Percentiles rank a stretch among this genome's conserved stretches.
These are phyloP conservation scores for Zingel zingel DNA, from an alignment of 2,113 vertebrate species.

Conservation along the genomic window DNA sequence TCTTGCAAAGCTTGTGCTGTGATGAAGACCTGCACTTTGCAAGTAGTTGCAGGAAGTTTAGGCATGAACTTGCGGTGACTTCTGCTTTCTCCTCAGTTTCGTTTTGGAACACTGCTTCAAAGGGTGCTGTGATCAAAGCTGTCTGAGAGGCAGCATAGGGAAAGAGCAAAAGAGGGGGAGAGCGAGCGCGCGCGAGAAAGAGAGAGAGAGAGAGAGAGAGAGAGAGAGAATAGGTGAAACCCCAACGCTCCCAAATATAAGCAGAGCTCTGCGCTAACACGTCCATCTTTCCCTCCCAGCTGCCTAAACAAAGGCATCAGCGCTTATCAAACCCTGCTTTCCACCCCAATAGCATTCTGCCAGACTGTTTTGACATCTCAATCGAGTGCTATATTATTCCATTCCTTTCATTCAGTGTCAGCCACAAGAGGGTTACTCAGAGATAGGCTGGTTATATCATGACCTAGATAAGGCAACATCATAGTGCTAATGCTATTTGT, in stretches of 20 bases:
- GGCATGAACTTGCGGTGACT: constrained; percentile 88
- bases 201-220: constrained; percentile 48
- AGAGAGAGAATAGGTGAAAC: constrained; percentile 73
- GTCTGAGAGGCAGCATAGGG: constrained; percentile 84
- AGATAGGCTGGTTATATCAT: constrained; percentile 82
- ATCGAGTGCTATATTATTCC: constrained; percentile 78
- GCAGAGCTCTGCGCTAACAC: constrained; percentile 75
- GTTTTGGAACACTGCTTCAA: constrained; percentile 91
- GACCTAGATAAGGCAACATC: constrained; percentile 85
- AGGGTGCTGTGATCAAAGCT: constrained; percentile 91
- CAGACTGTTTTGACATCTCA: constrained; percentile 86
- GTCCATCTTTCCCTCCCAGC: constrained; percentile 76
- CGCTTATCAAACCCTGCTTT: constrained; percentile 78
- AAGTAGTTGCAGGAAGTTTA: constrained; percentile 88
- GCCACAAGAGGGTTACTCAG: constrained; percentile 79
- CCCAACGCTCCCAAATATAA: constrained; percentile 78
- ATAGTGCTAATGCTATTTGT: constrained; percentile 80
- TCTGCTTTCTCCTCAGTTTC: constrained; percentile 87
- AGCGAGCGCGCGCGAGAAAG: constrained; percentile 33
- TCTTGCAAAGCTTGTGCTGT: constrained; percentile 70
- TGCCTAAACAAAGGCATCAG: constrained; percentile 83
- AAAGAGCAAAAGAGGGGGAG: constrained; percentile 74
- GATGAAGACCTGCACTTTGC: constrained; percentile 81
- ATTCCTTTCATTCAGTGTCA: constrained; percentile 78
- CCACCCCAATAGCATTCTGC: constrained; percentile 76